Percentiles rank a stretch among this genome's conserved stretches.
These are phyloP conservation scores for Mus minutoides DNA, from an alignment of 2,797 vertebrate genomes.

Conservation along the genomic window DNA sequence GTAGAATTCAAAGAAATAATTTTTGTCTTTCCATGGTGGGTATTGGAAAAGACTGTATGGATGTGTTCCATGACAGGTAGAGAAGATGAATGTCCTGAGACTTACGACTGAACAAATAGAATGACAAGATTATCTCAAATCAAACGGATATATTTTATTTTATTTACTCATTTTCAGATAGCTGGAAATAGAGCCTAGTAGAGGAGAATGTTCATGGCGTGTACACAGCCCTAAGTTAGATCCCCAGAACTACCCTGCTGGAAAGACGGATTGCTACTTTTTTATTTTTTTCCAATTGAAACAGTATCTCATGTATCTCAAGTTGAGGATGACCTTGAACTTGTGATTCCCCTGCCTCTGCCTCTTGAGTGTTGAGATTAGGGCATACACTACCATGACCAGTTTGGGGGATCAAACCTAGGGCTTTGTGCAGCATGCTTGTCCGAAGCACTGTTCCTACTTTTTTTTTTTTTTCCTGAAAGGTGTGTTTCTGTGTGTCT, in stretches of 20 bases:
- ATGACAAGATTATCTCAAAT: conserved; percentile 33
- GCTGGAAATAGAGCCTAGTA: not conserved
- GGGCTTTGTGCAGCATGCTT: not conserved
- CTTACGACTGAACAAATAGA: not conserved
- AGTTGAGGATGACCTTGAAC: not conserved
- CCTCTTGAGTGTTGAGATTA: not conserved
- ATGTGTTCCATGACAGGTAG: not conserved
- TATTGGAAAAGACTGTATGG: conserved; percentile 51
- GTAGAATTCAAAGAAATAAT: conserved; percentile 26
- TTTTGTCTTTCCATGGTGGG: conserved; percentile 25
- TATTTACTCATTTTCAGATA: not conserved
- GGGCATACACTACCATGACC: not conserved
- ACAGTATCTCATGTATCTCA: not conserved
- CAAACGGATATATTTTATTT: not conserved
- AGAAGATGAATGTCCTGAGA: conserved; percentile 10
- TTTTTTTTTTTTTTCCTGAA: conserved; percentile 39
- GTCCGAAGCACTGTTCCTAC: not conserved
- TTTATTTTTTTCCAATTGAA: not conserved
- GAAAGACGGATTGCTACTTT: not conserved
- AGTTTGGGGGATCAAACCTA: not conserved
- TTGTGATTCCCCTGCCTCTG: not conserved
- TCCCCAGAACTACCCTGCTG: not conserved
- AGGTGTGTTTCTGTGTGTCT: not conserved
- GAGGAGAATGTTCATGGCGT: no score
- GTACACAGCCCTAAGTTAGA: not conserved